phyloP scores from a whole-genome alignment of 2,113 vertebrate species.

The Pygoscelis adeliae region DNA sequence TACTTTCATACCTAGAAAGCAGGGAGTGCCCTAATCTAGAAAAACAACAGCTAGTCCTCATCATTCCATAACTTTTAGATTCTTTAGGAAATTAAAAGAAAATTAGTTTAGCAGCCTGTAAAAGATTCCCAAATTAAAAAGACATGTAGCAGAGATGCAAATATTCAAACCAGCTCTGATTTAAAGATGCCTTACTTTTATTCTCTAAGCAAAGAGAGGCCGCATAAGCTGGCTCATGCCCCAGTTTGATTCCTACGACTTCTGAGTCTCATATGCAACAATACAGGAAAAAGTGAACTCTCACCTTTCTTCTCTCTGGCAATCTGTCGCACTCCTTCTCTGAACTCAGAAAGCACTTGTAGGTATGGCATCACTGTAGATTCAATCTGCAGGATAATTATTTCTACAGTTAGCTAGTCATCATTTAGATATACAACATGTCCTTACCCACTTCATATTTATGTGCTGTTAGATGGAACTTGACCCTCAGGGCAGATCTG shows the following conservation, averaged over 20 bases:
- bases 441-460: neutral
- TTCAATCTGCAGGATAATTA: constrained; percentile 82
- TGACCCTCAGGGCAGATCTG: neutral
- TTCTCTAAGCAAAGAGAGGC: neutral
- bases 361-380: constrained; percentile 92
- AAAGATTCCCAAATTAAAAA: neutral
- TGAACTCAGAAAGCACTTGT: constrained; percentile 88
- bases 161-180: neutral
- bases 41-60: neutral
- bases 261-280: neutral
- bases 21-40: neutral
- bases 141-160: neutral
- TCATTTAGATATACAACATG: neutral
- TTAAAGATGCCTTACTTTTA: neutral
- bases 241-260: neutral
- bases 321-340: constrained; percentile 88
- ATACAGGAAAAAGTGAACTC: neutral
- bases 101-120: neutral
- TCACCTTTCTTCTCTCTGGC: constrained; percentile 91
- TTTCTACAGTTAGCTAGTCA: neutral
- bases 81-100: neutral
- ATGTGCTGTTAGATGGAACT: neutral
- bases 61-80: neutral
- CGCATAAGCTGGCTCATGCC: neutral
- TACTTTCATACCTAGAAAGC: neutral